Conservation (phyloP, 2,113 vertebrate genomes). For the Puntigrus tetrazona region DNA sequence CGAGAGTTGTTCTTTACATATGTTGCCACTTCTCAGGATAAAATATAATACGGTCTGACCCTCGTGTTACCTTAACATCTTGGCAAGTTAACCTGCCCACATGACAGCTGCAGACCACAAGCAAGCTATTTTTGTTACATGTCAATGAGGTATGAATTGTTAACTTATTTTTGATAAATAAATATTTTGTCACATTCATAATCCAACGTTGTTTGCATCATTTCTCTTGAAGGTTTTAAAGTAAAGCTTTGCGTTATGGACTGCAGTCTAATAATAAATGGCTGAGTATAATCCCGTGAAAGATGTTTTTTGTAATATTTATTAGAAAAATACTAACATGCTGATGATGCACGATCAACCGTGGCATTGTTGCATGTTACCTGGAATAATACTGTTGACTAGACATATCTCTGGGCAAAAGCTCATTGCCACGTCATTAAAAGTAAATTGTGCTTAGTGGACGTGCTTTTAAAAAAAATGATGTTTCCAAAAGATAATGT, state of each 20-base stretch:
- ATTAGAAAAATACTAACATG: not conserved
- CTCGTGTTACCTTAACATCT: constrained; percentile 1
- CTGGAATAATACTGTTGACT: not conserved
- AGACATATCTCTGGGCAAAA: not conserved
- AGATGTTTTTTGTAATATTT: not conserved
- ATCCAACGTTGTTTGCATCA: constrained; percentile 24
- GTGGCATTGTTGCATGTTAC: not conserved
- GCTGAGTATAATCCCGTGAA: not conserved
- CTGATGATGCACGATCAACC: not conserved
- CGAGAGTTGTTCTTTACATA: not conserved
- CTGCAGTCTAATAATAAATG: not conserved
- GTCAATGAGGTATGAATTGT: constrained; percentile 61
- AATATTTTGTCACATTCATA: constrained; percentile 51
- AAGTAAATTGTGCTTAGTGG: not conserved
- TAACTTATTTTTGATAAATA: constrained; percentile 67
- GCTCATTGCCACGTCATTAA: too few species aligned
- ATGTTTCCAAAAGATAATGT: constrained; percentile 1
- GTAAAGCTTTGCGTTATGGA: not conserved
- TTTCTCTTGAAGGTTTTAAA: not conserved
- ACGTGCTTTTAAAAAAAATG: not conserved
- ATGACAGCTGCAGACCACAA: not conserved
- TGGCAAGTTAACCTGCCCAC: not conserved
- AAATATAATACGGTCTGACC: not conserved
- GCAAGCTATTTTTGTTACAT: constrained; percentile 69
- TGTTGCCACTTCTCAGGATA: constrained; percentile 13